These are phyloP conservation scores for Antidorcas marsupialis DNA, from an alignment of 2,113 vertebrate species.

Conservation along the genomic window DNA sequence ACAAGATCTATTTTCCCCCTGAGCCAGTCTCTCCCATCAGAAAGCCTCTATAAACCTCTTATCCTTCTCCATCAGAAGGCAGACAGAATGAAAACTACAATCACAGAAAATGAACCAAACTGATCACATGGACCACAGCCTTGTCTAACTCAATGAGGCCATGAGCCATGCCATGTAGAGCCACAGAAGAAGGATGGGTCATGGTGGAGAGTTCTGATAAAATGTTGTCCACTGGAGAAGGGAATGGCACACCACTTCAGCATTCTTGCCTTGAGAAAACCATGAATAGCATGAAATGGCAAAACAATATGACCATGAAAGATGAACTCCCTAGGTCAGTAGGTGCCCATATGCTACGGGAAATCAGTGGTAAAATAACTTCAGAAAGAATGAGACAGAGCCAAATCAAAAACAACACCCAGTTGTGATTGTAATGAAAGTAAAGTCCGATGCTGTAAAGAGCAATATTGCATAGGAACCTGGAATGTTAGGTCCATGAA, in stretches of 20 bases:
- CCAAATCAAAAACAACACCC: neutral
- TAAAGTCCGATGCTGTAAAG: accelerated
- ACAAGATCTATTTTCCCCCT: neutral
- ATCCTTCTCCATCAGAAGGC: neutral
- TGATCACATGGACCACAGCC: neutral
- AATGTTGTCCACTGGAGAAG: neutral
- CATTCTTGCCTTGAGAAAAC: neutral
- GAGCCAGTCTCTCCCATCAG: neutral
- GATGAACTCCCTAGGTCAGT: neutral
- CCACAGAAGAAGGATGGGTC: neutral
- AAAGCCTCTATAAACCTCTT: neutral
- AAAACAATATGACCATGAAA: neutral
- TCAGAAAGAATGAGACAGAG: neutral
- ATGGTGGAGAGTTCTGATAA: neutral
- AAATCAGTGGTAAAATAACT: neutral
- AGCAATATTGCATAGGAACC: neutral
- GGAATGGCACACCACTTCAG: neutral
- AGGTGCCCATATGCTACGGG: neutral
- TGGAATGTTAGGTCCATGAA: neutral
- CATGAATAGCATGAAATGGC: neutral
- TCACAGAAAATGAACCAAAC: neutral
- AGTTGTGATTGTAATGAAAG: neutral
- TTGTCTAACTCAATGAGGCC: neutral
- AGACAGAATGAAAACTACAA: neutral
- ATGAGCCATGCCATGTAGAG: neutral